Base-by-base conservation (phyloP, 64 coral and sea anemone species). In the Pachyseris speciosa region DNA sequence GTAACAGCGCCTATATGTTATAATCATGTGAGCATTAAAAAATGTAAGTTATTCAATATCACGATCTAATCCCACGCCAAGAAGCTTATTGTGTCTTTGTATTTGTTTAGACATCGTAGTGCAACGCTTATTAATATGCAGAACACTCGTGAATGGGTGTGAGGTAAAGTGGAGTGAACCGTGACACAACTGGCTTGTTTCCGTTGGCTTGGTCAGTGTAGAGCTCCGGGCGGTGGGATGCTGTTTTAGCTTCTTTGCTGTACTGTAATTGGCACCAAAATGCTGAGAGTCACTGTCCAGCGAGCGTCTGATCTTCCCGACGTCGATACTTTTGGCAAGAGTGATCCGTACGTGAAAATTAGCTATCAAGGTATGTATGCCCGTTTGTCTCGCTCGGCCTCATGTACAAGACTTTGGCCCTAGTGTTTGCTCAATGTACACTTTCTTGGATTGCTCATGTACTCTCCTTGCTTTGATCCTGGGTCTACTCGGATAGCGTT, bases 321-420 rank as follows among this genome's bases (percentile, higher is more conserved):
- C 83, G 95, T 97, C 30, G 95, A 97, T 28, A 93, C 57, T n/a
- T 47, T 97, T 74, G 91, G 95, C 6, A 97, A 97, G 49, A 93
- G 91, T 44, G 95, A 97, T 55, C 95, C 95, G 2, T 97, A 90
- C 69, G 85, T 80, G 2, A 79, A 90, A 39, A 86, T 97, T 24
- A 90, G 61, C 61, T 97, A 93, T 58, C 91, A 91, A 86, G 95
- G 95, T 97, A 81, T 78, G 38, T 32, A 17, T 24, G 40, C 42
- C 24, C 7, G 37, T 37, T 71, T 10, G 49, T 52, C 76, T 81
- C 53, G 51, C 25, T 52, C 37, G 16, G 9, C 16, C 59, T 37
- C 49, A 11, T 42, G 17, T 32, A 34, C 67, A 27, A 37, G 17
- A 5, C 43, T 47, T 34, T 16, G 24, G 27, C 24, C 12, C 22